A percentile compares a stretch with the other conserved stretches of the same genome.
These are phyloP conservation scores for Porites evermanni DNA, from an alignment of 92 coral and sea anemone species.

Conservation along the genomic window DNA sequence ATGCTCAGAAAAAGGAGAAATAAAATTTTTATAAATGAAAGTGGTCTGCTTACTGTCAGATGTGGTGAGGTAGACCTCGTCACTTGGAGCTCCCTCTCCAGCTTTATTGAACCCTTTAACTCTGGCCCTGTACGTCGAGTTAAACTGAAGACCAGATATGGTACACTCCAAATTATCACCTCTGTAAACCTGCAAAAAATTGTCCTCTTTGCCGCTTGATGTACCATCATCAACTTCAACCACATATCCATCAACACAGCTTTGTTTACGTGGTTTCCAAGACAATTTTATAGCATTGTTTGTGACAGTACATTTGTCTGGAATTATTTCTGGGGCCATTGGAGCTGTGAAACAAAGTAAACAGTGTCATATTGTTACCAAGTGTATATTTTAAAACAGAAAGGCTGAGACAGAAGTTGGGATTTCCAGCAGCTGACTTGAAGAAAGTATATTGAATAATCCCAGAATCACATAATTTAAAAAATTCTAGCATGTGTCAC, in stretches of 20 bases:
- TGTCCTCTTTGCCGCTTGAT: conserved; percentile 78
- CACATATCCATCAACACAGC: conserved; percentile 92
- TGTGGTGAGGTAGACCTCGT: conserved; percentile 92
- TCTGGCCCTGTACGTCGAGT: conserved; percentile 96
- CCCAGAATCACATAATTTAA: too few species aligned
- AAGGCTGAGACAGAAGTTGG: too few species aligned
- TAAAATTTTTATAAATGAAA: too few species aligned
- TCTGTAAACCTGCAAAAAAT: conserved; percentile 89
- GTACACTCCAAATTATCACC: conserved; percentile 89
- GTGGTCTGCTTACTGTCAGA: conserved; percentile 79
- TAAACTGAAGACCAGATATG: conserved; percentile 95
- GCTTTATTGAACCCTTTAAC: conserved; percentile 90
- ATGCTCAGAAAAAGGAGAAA: too few species aligned
- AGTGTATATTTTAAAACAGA: too few species aligned
- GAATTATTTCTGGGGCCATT: conserved; percentile 92
- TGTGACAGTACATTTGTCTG: conserved; percentile 93
- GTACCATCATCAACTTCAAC: conserved; percentile 92
- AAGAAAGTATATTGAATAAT: too few species aligned
- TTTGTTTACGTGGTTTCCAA: conserved; percentile 93
- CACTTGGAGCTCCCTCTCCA: conserved; percentile 95
- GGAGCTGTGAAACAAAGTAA: conserved; percentile 75
- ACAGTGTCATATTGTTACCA: too few species aligned
- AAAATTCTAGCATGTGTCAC: too few species aligned
- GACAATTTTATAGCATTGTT: conserved; percentile 92
- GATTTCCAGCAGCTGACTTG: too few species aligned